phyloP scores from a whole-genome alignment of 2,113 vertebrate species.

The Alexandromys fortis region DNA sequence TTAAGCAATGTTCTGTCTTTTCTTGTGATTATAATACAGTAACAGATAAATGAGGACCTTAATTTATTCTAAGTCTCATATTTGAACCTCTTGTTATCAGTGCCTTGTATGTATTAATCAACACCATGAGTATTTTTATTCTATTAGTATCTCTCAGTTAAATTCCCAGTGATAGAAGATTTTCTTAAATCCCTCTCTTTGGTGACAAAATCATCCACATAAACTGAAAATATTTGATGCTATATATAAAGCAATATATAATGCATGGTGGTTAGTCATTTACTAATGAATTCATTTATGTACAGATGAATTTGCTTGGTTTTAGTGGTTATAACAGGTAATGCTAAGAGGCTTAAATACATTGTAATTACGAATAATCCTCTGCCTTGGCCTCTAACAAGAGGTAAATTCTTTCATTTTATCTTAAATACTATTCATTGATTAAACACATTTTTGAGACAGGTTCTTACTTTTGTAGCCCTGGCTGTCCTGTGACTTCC shows the following conservation, averaged over 20 bases:
- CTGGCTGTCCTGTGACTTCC: background rate
- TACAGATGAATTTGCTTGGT: background rate
- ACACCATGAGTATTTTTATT: background rate
- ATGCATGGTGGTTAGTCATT: background rate
- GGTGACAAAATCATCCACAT: background rate
- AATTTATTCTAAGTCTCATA: background rate
- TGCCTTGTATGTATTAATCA: background rate
- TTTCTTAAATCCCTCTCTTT: background rate
- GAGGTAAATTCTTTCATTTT: background rate
- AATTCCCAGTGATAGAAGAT: background rate
- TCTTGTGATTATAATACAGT: background rate
- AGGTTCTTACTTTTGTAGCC: background rate
- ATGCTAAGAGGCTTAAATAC: background rate
- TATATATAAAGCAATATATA: background rate
- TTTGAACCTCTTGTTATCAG: background rate
- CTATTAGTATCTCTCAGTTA: constrained; percentile 11
- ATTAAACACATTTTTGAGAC: background rate
- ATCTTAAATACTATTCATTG: background rate
- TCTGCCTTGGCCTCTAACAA: background rate
- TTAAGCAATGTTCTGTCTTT: background rate
- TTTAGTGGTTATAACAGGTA: background rate
- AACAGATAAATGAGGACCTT: background rate
- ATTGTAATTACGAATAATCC: background rate
- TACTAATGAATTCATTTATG: background rate
- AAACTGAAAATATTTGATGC: background rate